These are phyloP conservation scores for Heliconius cydno DNA, from an alignment of 2,888 invertebrate genomes.

Conservation along the genomic window DNA sequence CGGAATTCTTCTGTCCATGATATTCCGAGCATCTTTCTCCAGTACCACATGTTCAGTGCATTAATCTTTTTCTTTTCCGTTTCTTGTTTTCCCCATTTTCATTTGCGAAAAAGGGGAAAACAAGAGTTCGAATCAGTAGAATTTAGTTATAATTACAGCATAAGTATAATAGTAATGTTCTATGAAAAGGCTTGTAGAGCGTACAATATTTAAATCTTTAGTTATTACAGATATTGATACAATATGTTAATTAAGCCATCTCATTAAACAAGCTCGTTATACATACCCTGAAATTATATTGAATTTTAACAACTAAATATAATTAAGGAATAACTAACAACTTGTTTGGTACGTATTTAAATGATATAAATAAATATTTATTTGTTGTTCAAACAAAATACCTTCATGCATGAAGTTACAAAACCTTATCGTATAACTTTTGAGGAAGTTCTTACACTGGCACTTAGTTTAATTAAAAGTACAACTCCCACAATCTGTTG, in stretches of 20 bases:
- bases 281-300: not conserved
- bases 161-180: not conserved
- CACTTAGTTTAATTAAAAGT: constrained; percentile 47
- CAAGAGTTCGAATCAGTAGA: too few relatives aligned
- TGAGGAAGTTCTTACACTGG: constrained; percentile 36
- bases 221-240: not conserved
- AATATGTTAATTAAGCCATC: not conserved
- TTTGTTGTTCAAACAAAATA: constrained; percentile 9
- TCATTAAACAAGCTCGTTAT: not conserved
- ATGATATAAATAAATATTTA: not conserved
- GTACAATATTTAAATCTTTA: not conserved
- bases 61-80: too few relatives aligned
- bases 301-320: not conserved
- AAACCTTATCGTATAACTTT: constrained; percentile 44
- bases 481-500: constrained; percentile 44
- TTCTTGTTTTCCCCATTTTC: too few relatives aligned
- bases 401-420: constrained; percentile 22
- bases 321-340: not conserved
- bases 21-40: too few relatives aligned
- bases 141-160: too few relatives aligned
- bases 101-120: too few relatives aligned
- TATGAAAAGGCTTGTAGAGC: not conserved
- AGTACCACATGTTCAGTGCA: too few relatives aligned
- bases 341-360: too few relatives aligned
- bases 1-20: too few relatives aligned